Conservation (phyloP, 2,113 vertebrate genomes). For the Brachypodius melanocephalos region DNA sequence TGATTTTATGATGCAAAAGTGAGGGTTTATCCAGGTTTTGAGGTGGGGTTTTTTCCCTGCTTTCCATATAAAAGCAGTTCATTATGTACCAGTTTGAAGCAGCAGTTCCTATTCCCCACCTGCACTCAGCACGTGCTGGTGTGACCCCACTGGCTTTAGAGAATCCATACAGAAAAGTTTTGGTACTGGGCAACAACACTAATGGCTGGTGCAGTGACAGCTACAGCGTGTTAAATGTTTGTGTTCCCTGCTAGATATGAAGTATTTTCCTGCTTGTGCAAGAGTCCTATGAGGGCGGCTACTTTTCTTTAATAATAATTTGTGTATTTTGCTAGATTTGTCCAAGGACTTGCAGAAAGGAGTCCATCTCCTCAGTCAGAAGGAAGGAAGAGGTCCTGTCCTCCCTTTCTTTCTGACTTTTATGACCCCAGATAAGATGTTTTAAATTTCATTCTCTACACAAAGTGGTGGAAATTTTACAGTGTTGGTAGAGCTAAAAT, state of each 20-base stretch:
- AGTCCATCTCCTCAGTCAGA: neutral
- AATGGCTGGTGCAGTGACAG: rapidly evolving
- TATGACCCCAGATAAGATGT: neutral
- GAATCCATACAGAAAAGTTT: neutral
- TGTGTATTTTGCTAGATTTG: neutral
- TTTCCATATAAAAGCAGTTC: neutral
- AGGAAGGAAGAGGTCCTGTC: neutral
- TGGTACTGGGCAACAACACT: neutral
- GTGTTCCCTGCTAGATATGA: neutral
- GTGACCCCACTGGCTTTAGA: neutral
- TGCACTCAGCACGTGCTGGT: rapidly evolving
- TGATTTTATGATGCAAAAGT: neutral
- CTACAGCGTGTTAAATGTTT: neutral
- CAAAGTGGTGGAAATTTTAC: neutral
- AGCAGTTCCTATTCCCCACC: neutral
- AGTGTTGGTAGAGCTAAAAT: neutral
- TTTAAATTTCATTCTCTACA: neutral
- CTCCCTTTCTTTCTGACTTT: neutral
- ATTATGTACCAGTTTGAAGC: neutral
- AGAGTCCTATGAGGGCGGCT: neutral
- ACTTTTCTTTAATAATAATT: neutral
- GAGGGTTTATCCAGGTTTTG: neutral
- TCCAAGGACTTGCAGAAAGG: neutral
- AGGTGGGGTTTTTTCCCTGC: no score
- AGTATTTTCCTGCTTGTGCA: neutral